Evolutionary conservation across 2,888 invertebrate species (phyloP), one percentile per base, ranked within the genome.

Genomic region (Anaspis maculata): DNA sequence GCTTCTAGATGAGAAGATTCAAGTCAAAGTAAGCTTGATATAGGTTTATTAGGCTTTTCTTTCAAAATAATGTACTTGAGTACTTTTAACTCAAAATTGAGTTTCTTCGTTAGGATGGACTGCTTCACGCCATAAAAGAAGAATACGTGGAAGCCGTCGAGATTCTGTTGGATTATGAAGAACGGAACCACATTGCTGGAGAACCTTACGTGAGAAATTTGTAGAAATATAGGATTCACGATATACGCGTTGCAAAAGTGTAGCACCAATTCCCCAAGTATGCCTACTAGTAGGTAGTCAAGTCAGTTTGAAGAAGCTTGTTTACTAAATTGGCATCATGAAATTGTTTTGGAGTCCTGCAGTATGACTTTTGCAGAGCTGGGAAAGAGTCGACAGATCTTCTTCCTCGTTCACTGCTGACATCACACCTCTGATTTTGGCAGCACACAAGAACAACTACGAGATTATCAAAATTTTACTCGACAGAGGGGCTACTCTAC

Each of bases 101-200:
- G 19, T 32, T 19, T 11, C 21, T 25, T 3, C 2, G 2, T 42
- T 52, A 88, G 77, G 95, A 95, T 68, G 82, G 89, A 11, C 71
- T 96, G 25, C 72, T 97, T 16, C 95, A 96, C 62, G 96, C 97
- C 31, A 96, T 97, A 58, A 91, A 90, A 59, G 96, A 97, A 66
- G 95, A 97, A 61, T 97, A 95, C 61, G 95, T 97, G 33, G 96
- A 97, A 65, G 96, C 92, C 1, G 96, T 96, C 3, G 96, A 97
- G 66, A 70, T 94, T 27, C 72, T 97, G 9, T 70, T 97, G 41
- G 83, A 85, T 52, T 90, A 91, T 80, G 90, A 92, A 62, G 91
- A 92, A 60, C 74, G 76, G 3, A 73, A 79, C 52, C 89, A 90
- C 53, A 71, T 76, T 25, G 67, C 73, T 5, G 87, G 87, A 15